Base-by-base conservation (phyloP, 2,797 vertebrate genomes). In the Liparis tanakae region DNA sequence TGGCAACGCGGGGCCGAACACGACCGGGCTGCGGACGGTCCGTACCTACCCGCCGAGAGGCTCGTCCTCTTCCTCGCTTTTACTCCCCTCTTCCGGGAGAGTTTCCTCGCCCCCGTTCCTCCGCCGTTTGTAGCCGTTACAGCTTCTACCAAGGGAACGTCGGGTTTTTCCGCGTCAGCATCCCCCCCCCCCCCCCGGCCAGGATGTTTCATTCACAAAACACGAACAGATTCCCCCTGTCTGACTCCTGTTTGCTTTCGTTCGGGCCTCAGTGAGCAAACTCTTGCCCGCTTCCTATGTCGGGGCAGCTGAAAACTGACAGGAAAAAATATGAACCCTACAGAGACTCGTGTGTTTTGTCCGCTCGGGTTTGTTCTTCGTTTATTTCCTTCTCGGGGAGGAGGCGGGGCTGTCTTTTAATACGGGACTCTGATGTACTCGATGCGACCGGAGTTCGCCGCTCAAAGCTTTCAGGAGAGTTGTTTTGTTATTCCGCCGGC, bases 141-240 rank as follows among this genome's bases (percentile, higher is more conserved):
- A 79, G 79, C 72, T 87, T 87, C 53, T 65, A 30, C 76, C 84
- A 75, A 80, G 87, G 86, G 90, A 92, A 81, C 36, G 56, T 71
- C 56, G 61, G 67, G 81, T 90, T 89, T 70, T 91, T 82, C 85
- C 34, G 76, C 83, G 85, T 95, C 92, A 93, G 93, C 93, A 87
- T 85, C 72, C 78, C 50, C 78, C 67, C 71, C 25, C 25, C 25
- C 25, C 76, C 83, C 64, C 85, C 84, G 81, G 87, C 87, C 91
- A 92, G 93, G 92, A 94, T 92, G 90, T 93, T 93, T 94, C 91
- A 95, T 95, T 95, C 90, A 94, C 89, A 94, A 94, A 94, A 93
- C 80, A 92, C 56, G 70, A 86, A 84, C 82, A 57, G 78, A 82
- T 85, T 74, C 82, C 37, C 76, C 76, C 36, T 1, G 48, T 82